These are phyloP conservation scores for Muricea muricata DNA, from an alignment of 92 coral and sea anemone genomes.

Conservation along the genomic window DNA sequence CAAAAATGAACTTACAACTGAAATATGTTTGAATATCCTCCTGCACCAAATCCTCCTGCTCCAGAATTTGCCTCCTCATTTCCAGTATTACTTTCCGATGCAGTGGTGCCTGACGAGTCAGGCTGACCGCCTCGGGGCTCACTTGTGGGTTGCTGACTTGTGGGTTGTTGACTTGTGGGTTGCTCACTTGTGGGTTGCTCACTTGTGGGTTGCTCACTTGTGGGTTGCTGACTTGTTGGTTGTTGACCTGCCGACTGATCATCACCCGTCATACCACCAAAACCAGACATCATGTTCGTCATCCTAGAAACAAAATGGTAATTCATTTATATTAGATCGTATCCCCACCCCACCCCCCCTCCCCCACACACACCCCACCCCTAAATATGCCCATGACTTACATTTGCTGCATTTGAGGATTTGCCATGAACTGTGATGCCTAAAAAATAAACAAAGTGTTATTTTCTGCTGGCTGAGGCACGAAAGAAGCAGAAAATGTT, in stretches of 20 bases:
- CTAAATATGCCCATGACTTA: too few species aligned
- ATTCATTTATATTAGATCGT: too few species aligned
- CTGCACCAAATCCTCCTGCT: background rate
- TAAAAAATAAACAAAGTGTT: conserved; percentile 43
- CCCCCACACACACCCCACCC: too few species aligned
- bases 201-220: background rate
- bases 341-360: too few species aligned
- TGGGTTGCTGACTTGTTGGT: background rate
- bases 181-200: background rate
- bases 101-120: background rate
- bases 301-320: conserved; percentile 66
- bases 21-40: conserved; percentile 30
- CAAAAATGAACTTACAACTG: conserved; percentile 39
- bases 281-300: conserved; percentile 80
- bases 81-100: background rate
- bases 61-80: background rate
- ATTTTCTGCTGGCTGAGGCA: too few species aligned
- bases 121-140: conserved; percentile 3
- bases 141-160: background rate
- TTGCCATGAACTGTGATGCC: conserved; percentile 94
- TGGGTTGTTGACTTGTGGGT: background rate
- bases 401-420: conserved; percentile 96
- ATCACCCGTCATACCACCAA: conserved; percentile 6
- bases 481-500: too few species aligned
- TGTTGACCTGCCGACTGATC: background rate